A percentile compares a stretch with the other conserved stretches of the same genome.
Conservation (phyloP, 2,888 invertebrate genomes). For the Phyto melanocephala region DNA sequence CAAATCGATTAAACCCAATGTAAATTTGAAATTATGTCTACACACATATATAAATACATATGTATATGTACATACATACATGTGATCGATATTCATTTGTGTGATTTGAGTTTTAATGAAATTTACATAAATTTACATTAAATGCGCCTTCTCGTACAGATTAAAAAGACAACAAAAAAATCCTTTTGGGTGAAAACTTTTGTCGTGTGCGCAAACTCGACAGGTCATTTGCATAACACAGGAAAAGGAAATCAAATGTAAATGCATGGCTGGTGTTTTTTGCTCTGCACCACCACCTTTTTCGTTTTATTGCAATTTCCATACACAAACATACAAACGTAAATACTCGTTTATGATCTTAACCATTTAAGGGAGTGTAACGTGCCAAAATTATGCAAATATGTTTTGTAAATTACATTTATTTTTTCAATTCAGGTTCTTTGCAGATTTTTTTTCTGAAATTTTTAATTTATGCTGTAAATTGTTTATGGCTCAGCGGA, state of each 20-base stretch:
- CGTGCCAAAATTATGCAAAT: slow-evolving; percentile 75
- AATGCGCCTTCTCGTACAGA: slow-evolving; percentile 21
- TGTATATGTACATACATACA: too few species aligned
- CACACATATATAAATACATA: too few species aligned
- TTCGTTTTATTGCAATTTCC: neutral
- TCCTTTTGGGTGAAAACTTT: slow-evolving; percentile 40
- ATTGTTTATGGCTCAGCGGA: slow-evolving; percentile 7
- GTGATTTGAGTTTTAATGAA: neutral
- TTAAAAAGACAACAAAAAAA: slow-evolving; percentile 9
- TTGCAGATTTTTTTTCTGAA: slow-evolving; percentile 27
- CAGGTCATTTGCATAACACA: slow-evolving; percentile 78
- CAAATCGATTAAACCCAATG: slow-evolving; percentile 40
- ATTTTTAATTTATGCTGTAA: neutral
- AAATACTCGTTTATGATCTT: too few species aligned
- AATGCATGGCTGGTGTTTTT: slow-evolving; percentile 50
- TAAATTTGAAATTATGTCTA: too few species aligned
- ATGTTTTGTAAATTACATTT: slow-evolving; percentile 27
- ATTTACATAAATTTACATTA: slow-evolving; percentile 61
- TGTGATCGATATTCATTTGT: neutral
- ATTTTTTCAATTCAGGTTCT: slow-evolving; percentile 24
- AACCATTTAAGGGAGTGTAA: slow-evolving; percentile 49
- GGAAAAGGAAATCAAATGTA: slow-evolving; percentile 57
- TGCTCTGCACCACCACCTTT: slow-evolving; percentile 42
- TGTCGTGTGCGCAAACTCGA: slow-evolving; percentile 65
- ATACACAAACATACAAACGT: too few species aligned